Conservation (phyloP, 2,113 vertebrate genomes). For the Edolisoma coerulescens region DNA sequence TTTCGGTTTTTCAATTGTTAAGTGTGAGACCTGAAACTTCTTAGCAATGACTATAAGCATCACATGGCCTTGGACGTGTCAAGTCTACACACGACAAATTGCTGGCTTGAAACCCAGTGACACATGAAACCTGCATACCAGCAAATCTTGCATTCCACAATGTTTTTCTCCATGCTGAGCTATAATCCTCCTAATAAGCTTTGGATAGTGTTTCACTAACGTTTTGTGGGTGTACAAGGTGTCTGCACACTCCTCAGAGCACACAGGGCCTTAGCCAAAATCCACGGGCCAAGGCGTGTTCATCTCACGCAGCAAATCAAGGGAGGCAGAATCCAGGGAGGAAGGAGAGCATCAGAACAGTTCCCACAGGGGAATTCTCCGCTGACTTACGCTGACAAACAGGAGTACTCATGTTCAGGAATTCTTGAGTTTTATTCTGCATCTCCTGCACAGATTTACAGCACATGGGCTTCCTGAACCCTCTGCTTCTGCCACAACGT, state of each 20-base stretch:
- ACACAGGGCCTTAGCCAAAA: not conserved
- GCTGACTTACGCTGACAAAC: not conserved
- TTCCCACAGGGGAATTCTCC: not conserved
- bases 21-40: not conserved
- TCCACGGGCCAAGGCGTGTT: not conserved
- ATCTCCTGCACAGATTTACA: not conserved
- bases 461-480: not conserved
- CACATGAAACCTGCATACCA: not conserved
- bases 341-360: not conserved
- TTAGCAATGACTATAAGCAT: not conserved
- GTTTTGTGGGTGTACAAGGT: not conserved
- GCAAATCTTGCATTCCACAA: not conserved
- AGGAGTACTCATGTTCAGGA: not conserved
- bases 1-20: not conserved
- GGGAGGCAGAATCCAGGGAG: not conserved
- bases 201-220: not conserved
- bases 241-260: not conserved
- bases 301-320: rapidly evolving
- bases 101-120: not conserved
- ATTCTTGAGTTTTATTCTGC: not conserved
- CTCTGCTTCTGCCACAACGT: not conserved
- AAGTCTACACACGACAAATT: rapidly evolving
- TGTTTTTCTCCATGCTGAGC: not conserved
- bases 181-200: not conserved
- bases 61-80: not conserved